phyloP scores from a whole-genome alignment of 2,797 vertebrate species.

The Luscinia megarhynchos region DNA sequence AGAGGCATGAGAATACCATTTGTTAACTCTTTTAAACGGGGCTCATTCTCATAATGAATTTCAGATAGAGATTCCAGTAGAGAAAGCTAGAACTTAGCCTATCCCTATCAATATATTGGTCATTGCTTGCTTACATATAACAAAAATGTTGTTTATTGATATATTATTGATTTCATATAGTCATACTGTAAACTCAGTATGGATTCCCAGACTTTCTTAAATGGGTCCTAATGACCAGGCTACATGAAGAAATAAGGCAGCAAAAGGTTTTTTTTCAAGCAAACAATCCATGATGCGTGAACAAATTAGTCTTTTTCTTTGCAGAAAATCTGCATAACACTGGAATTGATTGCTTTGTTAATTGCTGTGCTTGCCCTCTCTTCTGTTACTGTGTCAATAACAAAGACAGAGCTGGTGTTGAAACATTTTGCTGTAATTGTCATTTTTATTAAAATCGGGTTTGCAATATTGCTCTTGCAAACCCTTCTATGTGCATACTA shows the following conservation, averaged over 20 bases:
- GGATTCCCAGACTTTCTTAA: background rate
- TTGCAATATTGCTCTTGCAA: background rate
- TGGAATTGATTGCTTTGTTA: slow-evolving; percentile 34
- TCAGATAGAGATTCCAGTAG: background rate
- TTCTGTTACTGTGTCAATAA: slow-evolving; percentile 34
- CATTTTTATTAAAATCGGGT: slow-evolving; percentile 43
- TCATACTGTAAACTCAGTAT: background rate
- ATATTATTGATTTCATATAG: background rate
- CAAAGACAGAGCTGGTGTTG: background rate
- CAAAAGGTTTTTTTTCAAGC: background rate
- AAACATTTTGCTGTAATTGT: slow-evolving; percentile 48
- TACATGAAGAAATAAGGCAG: background rate
- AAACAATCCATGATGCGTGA: background rate
- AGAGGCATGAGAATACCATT: background rate
- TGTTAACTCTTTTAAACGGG: background rate
- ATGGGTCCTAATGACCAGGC: background rate
- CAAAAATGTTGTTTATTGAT: background rate
- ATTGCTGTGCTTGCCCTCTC: slow-evolving; percentile 23
- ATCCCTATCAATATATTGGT: background rate
- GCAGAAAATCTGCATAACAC: background rate
- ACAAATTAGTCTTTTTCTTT: background rate
- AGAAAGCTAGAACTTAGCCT: background rate
- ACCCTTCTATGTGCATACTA: background rate
- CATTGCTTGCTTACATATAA: background rate
- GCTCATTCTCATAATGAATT: background rate